These are phyloP conservation scores for Labia minor DNA, from an alignment of 2,888 invertebrate species.

Conservation along the genomic window DNA sequence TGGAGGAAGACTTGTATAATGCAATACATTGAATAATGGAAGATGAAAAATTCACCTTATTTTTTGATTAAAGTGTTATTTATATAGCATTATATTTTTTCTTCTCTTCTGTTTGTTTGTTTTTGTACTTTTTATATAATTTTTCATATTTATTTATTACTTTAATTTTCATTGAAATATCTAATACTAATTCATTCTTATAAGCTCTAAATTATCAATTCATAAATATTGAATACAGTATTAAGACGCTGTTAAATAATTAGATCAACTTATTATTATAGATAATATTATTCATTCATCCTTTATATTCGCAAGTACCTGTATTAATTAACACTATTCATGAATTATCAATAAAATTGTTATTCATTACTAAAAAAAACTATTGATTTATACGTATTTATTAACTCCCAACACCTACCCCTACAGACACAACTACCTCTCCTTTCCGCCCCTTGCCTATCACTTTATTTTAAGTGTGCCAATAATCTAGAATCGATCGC, in stretches of 20 bases:
- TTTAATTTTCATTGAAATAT: no score
- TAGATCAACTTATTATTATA: not conserved
- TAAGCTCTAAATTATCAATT: not conserved
- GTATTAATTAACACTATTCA: constrained; percentile 24
- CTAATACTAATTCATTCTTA: not conserved
- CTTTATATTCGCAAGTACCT: constrained; percentile 24
- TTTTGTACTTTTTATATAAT: no score
- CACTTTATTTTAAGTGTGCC: not conserved
- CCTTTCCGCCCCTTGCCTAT: no score
- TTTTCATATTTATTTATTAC: no score
- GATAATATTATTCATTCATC: constrained; percentile 8
- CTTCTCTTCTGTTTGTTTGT: no score
- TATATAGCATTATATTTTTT: no score
- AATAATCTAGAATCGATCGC: not conserved
- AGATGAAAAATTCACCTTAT: no score
- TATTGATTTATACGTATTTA: not conserved
- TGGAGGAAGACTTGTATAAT: no score
- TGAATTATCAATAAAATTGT: constrained; percentile 26
- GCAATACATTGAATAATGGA: no score
- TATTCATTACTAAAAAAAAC: constrained; percentile 21
- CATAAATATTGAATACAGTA: not conserved
- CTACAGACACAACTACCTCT: no score
- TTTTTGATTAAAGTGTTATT: no score
- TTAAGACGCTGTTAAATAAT: not conserved
- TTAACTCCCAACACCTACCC: not conserved